phyloP scores from a whole-genome alignment of 2,797 vertebrate species.

The Microctenopoma lineatum region DNA sequence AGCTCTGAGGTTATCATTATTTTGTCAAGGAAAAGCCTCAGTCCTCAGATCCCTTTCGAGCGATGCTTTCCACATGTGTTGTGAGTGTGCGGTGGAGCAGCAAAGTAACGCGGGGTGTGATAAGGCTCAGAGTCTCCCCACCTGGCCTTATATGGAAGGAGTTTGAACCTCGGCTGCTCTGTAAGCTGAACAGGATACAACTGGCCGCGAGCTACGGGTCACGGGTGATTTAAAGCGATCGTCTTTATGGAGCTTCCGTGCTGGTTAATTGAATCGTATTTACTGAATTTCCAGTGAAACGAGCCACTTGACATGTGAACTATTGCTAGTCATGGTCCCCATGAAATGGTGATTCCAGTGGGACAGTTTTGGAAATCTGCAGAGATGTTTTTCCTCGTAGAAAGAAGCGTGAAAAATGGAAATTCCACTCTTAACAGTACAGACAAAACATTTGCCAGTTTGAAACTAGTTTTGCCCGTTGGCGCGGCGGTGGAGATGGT shows the following conservation, averaged over 20 bases:
- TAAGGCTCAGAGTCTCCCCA: conserved; percentile 57
- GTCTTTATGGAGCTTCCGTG: conserved; percentile 14
- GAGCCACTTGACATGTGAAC: background rate
- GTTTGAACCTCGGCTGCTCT: conserved; percentile 34
- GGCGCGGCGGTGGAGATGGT: background rate
- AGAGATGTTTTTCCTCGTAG: background rate
- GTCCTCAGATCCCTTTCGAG: conserved; percentile 65
- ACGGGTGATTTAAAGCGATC: conserved; percentile 29
- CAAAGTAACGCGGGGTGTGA: conserved; percentile 62
- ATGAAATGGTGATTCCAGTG: conserved; percentile 33
- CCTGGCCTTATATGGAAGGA: conserved; percentile 70
- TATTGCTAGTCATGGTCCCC: background rate
- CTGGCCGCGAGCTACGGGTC: conserved; percentile 43
- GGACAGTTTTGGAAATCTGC: conserved; percentile 31
- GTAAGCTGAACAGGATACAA: conserved; percentile 27
- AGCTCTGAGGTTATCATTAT: conserved; percentile 75
- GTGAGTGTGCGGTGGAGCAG: conserved; percentile 55
- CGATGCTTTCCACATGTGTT: conserved; percentile 64
- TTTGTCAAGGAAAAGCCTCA: conserved; percentile 59
- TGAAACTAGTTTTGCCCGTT: too few relatives aligned
- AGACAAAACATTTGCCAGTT: too few relatives aligned
- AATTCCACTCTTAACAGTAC: conserved; percentile 44
- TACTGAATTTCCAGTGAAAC: background rate
- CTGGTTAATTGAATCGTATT: conserved; percentile 11
- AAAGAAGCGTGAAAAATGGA: background rate